phyloP scores from a whole-genome alignment of 2,113 vertebrate species.

The Bubo scandiacus region DNA sequence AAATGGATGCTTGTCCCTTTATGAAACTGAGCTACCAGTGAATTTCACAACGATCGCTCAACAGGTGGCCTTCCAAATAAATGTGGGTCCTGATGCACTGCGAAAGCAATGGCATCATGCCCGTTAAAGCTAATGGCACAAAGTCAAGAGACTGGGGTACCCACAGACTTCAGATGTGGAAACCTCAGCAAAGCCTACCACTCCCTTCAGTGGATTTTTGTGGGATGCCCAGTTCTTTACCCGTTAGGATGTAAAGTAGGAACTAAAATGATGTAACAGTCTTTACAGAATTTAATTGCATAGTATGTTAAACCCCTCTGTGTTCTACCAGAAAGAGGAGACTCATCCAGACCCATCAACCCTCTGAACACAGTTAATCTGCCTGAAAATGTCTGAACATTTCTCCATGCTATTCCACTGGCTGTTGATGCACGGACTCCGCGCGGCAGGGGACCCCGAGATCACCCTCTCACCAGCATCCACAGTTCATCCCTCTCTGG shows the following conservation, averaged over 20 bases:
- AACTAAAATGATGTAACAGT: slow-evolving; percentile 19
- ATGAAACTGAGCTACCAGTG: not conserved
- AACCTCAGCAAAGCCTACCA: not conserved
- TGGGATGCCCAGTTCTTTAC: not conserved
- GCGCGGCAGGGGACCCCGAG: rapidly evolving
- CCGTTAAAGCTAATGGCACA: slow-evolving; percentile 2
- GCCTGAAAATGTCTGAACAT: not conserved
- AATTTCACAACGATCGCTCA: not conserved
- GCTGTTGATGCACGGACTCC: not conserved
- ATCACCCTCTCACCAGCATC: not conserved
- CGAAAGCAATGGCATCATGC: not conserved
- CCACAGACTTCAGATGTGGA: not conserved
- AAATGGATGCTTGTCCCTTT: not conserved
- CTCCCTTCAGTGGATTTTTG: not conserved
- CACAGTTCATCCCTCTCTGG: not conserved
- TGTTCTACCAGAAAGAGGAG: not conserved
- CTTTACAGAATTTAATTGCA: slow-evolving; percentile 40
- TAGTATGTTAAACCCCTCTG: slow-evolving; percentile 39
- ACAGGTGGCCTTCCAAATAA: not conserved
- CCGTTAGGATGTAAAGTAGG: not conserved
- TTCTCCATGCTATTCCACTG: not conserved
- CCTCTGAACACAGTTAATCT: not conserved
- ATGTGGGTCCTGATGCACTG: not conserved
- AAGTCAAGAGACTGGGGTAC: not conserved
- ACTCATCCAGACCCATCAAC: not conserved